phyloP scores from a whole-genome alignment of 53 echinoderm and acorn worm genomes.

The Mesocentrotus franciscanus region DNA sequence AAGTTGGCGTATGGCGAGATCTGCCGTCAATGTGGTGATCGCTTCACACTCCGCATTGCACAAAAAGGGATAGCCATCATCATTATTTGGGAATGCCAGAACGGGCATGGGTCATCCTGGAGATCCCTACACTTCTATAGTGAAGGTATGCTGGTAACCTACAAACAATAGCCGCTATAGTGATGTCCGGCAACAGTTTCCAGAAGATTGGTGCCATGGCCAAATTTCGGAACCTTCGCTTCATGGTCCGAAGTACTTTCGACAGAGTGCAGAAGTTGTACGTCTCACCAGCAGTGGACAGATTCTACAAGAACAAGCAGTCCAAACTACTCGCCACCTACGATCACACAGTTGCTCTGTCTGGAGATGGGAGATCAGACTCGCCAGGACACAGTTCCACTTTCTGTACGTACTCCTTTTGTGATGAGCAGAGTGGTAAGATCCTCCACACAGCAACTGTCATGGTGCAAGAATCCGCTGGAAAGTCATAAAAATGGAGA shows the following conservation, averaged over 20 bases:
- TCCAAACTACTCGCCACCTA: not conserved
- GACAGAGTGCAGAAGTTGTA: slow-evolving; percentile 48
- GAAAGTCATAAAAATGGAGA: slow-evolving; percentile 23
- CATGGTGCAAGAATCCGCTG: slow-evolving; percentile 42
- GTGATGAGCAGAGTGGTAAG: not conserved
- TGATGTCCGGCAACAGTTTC: slow-evolving; percentile 20
- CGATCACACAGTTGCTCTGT: not conserved
- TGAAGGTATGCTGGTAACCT: slow-evolving; percentile 46
- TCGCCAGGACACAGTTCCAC: not conserved
- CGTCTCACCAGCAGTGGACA: slow-evolving; percentile 54
- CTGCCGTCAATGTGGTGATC: not conserved
- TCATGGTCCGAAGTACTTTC: slow-evolving; percentile 28
- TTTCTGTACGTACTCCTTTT: not conserved
- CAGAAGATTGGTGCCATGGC: slow-evolving; percentile 23
- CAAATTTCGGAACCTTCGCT: slow-evolving; percentile 3
- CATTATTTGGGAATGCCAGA: not conserved
- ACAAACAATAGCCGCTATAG: not conserved
- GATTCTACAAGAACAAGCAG: slow-evolving; percentile 34
- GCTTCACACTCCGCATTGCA: not conserved
- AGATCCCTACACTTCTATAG: not conserved
- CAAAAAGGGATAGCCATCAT: slow-evolving; percentile 41
- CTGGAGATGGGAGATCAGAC: not conserved
- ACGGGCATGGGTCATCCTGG: not conserved
- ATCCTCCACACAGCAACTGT: slow-evolving; percentile 2
- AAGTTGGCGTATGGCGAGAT: not conserved